A percentile compares a stretch with the other conserved stretches of the same genome.
Conservation (phyloP, 2,113 vertebrate species). For the Otus sunia region DNA sequence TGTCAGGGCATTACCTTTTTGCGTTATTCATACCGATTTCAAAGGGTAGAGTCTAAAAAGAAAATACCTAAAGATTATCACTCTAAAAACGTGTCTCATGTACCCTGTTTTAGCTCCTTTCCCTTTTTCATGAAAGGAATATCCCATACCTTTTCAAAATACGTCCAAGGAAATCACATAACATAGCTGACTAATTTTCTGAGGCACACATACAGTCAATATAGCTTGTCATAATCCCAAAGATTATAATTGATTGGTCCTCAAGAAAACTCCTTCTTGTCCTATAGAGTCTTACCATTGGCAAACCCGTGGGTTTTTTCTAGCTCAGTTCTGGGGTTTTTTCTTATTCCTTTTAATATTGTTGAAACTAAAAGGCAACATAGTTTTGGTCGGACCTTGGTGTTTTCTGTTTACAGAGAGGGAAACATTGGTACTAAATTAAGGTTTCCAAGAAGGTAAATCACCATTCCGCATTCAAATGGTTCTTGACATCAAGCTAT, state of each 20-base stretch:
- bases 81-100: background rate
- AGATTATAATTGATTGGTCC: background rate
- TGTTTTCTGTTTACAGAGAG: background rate
- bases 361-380: background rate
- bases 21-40: background rate
- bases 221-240: background rate
- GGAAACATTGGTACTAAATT: background rate
- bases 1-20: background rate
- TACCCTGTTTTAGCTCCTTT: background rate
- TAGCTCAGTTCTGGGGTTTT: background rate
- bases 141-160: background rate
- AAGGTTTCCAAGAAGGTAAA: background rate
- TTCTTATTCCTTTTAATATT: background rate
- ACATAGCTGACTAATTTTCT: background rate
- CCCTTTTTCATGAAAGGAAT: background rate
- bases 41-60: background rate
- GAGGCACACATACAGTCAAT: background rate
- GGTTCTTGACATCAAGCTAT: background rate
- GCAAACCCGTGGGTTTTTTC: background rate
- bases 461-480: background rate
- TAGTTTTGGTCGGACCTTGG: background rate
- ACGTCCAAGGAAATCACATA: background rate
- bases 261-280: background rate
- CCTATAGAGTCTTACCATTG: background rate
- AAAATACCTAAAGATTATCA: background rate